These are phyloP conservation scores for Syrista parreyssii DNA, from an alignment of 2,888 invertebrate genomes.

Conservation along the genomic window DNA sequence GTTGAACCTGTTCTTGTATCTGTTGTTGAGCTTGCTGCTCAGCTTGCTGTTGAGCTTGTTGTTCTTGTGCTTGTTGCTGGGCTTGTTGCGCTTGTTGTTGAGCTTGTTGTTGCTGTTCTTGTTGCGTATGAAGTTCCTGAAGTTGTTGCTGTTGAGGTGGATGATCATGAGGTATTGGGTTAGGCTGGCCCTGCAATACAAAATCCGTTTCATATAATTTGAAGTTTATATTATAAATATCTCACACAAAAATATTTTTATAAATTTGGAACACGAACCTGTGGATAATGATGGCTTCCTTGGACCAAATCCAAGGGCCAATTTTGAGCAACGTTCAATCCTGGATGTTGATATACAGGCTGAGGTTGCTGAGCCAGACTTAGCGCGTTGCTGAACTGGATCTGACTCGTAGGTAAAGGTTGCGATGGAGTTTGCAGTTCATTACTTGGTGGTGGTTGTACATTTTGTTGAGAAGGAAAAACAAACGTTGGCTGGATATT, in stretches of 20 bases:
- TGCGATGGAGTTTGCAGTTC: constrained; percentile 34
- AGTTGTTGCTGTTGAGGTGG: constrained; percentile 44
- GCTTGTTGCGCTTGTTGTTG: constrained; percentile 37
- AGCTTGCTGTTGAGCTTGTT: constrained; percentile 29
- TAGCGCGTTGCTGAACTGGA: constrained; percentile 44
- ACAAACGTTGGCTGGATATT: constrained; percentile 29
- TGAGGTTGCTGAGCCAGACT: constrained; percentile 48
- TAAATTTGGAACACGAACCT: constrained; percentile 39
- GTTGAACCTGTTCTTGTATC: constrained; percentile 34
- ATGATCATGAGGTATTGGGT: constrained; percentile 35
- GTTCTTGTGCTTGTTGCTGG: constrained; percentile 24
- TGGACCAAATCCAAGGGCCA: constrained; percentile 62
- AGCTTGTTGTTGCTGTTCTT: constrained; percentile 34
- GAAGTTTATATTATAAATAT: not conserved
- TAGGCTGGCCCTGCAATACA: constrained; percentile 37
- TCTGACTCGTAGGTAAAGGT: constrained; percentile 15
- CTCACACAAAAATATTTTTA: not conserved
- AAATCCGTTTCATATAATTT: not conserved
- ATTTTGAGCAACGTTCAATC: constrained; percentile 52
- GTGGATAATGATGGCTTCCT: constrained; percentile 55
- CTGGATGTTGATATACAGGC: constrained; percentile 51
- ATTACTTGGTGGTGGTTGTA: constrained; percentile 21
- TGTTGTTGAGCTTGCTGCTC: constrained; percentile 36
- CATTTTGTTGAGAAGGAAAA: constrained; percentile 33
- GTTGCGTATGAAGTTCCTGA: constrained; percentile 49